These are phyloP conservation scores for Neuroscelio doddi DNA, from an alignment of 2,888 invertebrate species.

Conservation along the genomic window DNA sequence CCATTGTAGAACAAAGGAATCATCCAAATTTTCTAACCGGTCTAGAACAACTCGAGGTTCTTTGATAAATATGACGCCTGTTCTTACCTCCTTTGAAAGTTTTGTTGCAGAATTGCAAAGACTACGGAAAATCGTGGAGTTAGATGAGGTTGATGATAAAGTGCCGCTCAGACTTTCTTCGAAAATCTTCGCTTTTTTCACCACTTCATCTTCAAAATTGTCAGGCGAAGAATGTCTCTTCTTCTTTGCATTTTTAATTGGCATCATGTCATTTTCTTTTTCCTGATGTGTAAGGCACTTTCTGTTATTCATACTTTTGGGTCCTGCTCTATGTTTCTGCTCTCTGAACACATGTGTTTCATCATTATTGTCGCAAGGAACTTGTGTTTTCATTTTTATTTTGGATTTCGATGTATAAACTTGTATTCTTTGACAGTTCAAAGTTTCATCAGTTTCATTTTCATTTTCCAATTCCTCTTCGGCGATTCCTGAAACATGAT, in stretches of 20 bases:
- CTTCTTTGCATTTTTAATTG: neutral
- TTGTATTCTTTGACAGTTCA: conserved; percentile 2
- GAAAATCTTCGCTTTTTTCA: neutral
- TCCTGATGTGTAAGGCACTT: neutral
- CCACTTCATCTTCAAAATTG: neutral
- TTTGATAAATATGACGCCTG: too few species aligned
- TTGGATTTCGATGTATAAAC: neutral
- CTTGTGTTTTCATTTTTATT: neutral
- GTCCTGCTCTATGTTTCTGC: neutral
- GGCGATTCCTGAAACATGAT: too few species aligned
- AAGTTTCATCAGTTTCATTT: too few species aligned
- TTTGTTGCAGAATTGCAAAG: neutral
- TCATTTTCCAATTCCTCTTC: too few species aligned
- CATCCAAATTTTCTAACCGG: conserved; percentile 35
- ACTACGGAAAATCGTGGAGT: neutral
- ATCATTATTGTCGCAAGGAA: neutral
- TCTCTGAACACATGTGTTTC: neutral
- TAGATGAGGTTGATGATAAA: neutral
- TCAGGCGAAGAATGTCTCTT: neutral
- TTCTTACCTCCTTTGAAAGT: too few species aligned
- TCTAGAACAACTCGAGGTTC: conserved; percentile 14
- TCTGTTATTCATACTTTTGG: neutral
- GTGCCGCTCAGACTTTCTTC: neutral
- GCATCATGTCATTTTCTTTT: neutral
- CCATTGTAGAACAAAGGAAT: conserved; percentile 40